These are phyloP conservation scores for Pimpla rufipes DNA, from an alignment of 2,888 invertebrate species.

Conservation along the genomic window DNA sequence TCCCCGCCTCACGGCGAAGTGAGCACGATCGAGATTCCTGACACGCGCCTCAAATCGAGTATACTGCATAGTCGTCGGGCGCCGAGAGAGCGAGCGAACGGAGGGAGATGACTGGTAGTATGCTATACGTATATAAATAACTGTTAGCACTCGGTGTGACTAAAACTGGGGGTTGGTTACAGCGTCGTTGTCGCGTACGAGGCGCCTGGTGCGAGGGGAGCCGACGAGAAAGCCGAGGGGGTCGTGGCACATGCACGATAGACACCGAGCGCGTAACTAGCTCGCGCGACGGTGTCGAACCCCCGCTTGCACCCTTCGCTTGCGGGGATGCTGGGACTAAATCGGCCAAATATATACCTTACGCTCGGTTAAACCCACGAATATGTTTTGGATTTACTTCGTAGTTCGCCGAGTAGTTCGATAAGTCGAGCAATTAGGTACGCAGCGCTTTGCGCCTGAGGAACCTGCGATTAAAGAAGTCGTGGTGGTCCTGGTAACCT, in stretches of 20 bases:
- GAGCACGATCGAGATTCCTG: slow-evolving; percentile 66
- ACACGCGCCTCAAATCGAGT: slow-evolving; percentile 60
- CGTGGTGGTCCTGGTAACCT: neutral
- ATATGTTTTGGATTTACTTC: slow-evolving; percentile 84
- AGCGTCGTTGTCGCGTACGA: slow-evolving; percentile 52
- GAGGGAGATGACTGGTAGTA: slow-evolving; percentile 50
- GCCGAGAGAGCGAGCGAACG: neutral
- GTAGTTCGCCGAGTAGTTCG: slow-evolving; percentile 71
- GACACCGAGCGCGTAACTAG: slow-evolving; percentile 9
- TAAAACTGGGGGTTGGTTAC: slow-evolving; percentile 76
- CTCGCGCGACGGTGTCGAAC: slow-evolving; percentile 45
- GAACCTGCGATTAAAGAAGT: neutral
- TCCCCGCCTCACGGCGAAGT: slow-evolving; percentile 55
- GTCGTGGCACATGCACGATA: slow-evolving; percentile 55
- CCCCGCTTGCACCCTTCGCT: slow-evolving; percentile 48
- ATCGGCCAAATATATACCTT: slow-evolving; percentile 84
- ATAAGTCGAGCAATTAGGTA: slow-evolving; percentile 78
- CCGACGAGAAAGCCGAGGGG: slow-evolving; percentile 69
- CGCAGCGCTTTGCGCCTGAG: slow-evolving; percentile 35
- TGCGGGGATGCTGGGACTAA: slow-evolving; percentile 74
- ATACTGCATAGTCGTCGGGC: slow-evolving; percentile 5
- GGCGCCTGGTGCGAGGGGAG: slow-evolving; percentile 45
- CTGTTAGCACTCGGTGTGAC: slow-evolving; percentile 79
- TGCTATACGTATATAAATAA: slow-evolving; percentile 77
- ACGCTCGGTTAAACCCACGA: slow-evolving; percentile 83